Percentiles rank a stretch among this genome's conserved stretches.
Conservation (phyloP, 2,888 invertebrate species). For the Stictocephala bisonia region DNA sequence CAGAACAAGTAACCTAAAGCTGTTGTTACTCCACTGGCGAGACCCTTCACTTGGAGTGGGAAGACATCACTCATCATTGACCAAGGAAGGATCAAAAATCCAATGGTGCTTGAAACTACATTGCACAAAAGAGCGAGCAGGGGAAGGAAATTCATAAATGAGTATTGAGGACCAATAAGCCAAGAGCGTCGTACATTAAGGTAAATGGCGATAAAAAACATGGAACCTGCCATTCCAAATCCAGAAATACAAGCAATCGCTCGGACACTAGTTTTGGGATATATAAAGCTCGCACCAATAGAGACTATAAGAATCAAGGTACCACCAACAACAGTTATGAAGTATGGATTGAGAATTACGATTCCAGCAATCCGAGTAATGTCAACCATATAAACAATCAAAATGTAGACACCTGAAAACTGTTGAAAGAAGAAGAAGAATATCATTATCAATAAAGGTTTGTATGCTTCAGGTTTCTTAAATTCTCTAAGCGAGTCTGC, state of each 20-base stretch:
- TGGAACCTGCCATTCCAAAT: slow-evolving; percentile 68
- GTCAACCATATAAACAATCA: slow-evolving; percentile 70
- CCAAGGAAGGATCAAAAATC: slow-evolving; percentile 70
- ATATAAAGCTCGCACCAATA: slow-evolving; percentile 58
- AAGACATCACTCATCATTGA: slow-evolving; percentile 71
- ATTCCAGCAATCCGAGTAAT: slow-evolving; percentile 62
- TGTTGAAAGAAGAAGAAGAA: slow-evolving; percentile 71
- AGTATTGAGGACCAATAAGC: slow-evolving; percentile 40
- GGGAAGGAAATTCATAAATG: slow-evolving; percentile 63
- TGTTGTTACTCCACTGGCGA: slow-evolving; percentile 67
- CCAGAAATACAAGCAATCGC: slow-evolving; percentile 71
- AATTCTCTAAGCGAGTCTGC: slow-evolving; percentile 52
- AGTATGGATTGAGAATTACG: slow-evolving; percentile 60
- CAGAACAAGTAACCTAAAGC: slow-evolving; percentile 68
- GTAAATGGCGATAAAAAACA: slow-evolving; percentile 67
- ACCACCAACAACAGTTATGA: slow-evolving; percentile 56
- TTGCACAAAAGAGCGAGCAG: slow-evolving; percentile 66
- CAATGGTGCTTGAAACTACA: slow-evolving; percentile 68
- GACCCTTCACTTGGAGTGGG: slow-evolving; percentile 67
- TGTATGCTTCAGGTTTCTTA: slow-evolving; percentile 62
- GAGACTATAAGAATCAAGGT: slow-evolving; percentile 56
- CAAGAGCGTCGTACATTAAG: slow-evolving; percentile 60
- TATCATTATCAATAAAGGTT: slow-evolving; percentile 67
- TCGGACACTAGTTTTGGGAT: slow-evolving; percentile 70
- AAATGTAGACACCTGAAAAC: slow-evolving; percentile 69